phyloP scores from a whole-genome alignment of 2,113 vertebrate species.

The Poecilia latipinna region DNA sequence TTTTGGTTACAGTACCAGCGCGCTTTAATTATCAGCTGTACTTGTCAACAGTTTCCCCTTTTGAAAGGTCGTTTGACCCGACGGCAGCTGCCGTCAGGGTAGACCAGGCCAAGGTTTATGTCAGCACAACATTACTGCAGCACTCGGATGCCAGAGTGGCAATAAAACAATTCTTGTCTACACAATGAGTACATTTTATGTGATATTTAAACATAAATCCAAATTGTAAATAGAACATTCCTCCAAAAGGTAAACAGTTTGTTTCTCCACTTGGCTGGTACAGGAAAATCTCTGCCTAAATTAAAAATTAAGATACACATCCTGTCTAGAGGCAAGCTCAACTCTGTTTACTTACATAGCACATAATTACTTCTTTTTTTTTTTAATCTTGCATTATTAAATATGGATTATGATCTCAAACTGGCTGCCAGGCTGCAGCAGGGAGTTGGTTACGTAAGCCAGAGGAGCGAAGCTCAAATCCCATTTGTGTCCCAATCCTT shows the following conservation, averaged over 20 bases:
- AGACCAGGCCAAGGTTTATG: conserved; percentile 25
- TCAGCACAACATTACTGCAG: conserved; percentile 13
- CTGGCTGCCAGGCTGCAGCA: conserved; percentile 14
- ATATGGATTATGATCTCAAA: conserved; percentile 4
- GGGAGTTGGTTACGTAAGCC: background rate
- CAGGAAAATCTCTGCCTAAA: conserved; percentile 16
- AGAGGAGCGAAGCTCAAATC: background rate
- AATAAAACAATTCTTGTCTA: background rate
- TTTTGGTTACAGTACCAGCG: conserved; percentile 54
- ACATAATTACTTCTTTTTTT: conserved; percentile 26
- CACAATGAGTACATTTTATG: background rate
- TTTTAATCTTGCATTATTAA: conserved; percentile 18
- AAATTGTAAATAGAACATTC: background rate
- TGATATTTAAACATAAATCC: background rate
- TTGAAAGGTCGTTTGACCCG: conserved; percentile 53
- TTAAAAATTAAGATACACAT: conserved; percentile 24
- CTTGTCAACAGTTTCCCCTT: conserved; percentile 50
- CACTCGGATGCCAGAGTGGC: background rate
- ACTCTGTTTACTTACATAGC: conserved; percentile 5
- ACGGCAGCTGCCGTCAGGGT: conserved; percentile 30
- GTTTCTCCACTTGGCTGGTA: conserved; percentile 10
- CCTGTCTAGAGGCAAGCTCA: conserved; percentile 13
- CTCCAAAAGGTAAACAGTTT: background rate
- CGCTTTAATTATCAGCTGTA: conserved; percentile 65
- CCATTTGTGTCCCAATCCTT: background rate